These are phyloP conservation scores for Tineola bisselliella DNA, from an alignment of 2,888 invertebrate genomes.

Conservation along the genomic window DNA sequence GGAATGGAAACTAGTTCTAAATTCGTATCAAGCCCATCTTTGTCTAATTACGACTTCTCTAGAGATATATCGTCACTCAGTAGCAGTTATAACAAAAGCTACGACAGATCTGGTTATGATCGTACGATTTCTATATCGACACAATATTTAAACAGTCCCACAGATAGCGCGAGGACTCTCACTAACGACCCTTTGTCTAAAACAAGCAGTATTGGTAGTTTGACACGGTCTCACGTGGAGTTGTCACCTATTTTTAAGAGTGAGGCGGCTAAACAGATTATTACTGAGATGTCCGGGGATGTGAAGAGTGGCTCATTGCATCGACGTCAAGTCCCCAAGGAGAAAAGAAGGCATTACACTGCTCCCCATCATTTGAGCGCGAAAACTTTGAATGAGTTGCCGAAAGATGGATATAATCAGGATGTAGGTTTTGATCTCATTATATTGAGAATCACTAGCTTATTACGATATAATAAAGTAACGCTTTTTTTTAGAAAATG, in stretches of 20 bases:
- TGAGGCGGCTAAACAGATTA: constrained; percentile 86
- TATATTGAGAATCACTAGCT: no score
- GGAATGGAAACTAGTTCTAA: constrained; percentile 53
- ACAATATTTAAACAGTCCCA: constrained; percentile 57
- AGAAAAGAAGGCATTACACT: constrained; percentile 87
- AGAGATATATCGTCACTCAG: constrained; percentile 51
- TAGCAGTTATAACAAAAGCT: constrained; percentile 51
- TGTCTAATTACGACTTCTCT: constrained; percentile 57
- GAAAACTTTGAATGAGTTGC: constrained; percentile 69
- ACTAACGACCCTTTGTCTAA: constrained; percentile 60
- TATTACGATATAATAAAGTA: background rate
- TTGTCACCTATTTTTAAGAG: constrained; percentile 86
- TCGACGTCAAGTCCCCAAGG: constrained; percentile 78
- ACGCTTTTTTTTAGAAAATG: constrained; percentile 32
- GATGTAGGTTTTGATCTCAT: constrained; percentile 42
- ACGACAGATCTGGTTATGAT: constrained; percentile 47
- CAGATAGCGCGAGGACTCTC: constrained; percentile 53
- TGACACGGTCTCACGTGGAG: constrained; percentile 61
- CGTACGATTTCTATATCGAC: constrained; percentile 47
- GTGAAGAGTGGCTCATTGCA: constrained; percentile 67
- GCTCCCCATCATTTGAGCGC: constrained; percentile 80
- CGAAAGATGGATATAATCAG: constrained; percentile 50
- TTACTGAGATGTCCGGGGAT: constrained; percentile 78
- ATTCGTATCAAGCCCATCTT: constrained; percentile 56
- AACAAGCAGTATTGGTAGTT: constrained; percentile 54